A percentile compares a stretch with the other conserved stretches of the same genome.
phyloP scores from a whole-genome alignment of 2,113 vertebrate genomes.

The Procapra przewalskii region DNA sequence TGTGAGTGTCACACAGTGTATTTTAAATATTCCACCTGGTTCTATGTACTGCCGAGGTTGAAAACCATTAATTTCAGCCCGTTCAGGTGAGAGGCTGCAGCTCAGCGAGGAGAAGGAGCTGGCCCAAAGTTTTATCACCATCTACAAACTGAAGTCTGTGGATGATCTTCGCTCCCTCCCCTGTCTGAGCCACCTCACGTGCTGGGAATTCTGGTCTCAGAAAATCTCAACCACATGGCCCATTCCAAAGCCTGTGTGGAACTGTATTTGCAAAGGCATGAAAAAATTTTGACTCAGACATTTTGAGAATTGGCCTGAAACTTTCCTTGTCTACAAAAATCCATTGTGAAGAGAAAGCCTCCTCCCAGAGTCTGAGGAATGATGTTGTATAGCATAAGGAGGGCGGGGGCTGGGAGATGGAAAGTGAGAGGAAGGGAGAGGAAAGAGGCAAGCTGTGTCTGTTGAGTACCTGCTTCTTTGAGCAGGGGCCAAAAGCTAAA shows the following conservation, averaged over 20 bases:
- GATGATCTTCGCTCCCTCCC: not conserved
- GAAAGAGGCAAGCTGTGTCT: not conserved
- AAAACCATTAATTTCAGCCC: not conserved
- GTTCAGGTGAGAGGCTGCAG: not conserved
- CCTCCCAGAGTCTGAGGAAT: not conserved
- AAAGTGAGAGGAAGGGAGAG: not conserved
- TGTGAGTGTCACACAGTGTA: rapidly evolving
- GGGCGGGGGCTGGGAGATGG: rapidly evolving
- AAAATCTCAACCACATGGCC: not conserved
- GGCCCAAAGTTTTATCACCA: not conserved
- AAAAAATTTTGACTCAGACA: not conserved
- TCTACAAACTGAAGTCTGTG: not conserved
- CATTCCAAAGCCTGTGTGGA: not conserved
- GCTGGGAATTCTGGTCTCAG: not conserved
- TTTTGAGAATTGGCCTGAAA: not conserved
- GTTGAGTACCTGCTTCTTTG: not conserved
- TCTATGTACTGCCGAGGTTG: not conserved
- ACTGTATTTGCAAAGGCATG: not conserved
- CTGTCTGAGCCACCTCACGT: not conserved
- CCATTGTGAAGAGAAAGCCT: not conserved
- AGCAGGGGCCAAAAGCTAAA: not conserved
- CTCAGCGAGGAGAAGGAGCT: not conserved
- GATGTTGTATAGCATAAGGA: not conserved
- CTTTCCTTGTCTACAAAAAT: not conserved
- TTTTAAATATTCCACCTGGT: not conserved